Conservation (phyloP, 2,797 vertebrate species). For the Steatocranus sp. region DNA sequence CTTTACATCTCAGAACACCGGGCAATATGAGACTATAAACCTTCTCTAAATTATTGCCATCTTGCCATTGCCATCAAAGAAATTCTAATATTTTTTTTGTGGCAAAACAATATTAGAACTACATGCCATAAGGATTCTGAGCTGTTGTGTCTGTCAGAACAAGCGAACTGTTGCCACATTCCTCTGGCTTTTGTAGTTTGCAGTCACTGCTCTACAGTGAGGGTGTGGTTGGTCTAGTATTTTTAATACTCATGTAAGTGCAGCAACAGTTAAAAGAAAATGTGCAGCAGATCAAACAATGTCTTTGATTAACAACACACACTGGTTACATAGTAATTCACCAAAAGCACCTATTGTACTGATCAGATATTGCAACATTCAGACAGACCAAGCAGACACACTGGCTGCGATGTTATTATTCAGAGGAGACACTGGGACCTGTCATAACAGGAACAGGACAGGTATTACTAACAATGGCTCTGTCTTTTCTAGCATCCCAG, state of each 20-base stretch:
- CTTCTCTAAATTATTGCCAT: neutral
- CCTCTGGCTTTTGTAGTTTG: neutral
- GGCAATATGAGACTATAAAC: neutral
- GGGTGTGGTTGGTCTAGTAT: neutral
- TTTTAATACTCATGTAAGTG: neutral
- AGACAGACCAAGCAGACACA: neutral
- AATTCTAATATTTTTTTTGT: neutral
- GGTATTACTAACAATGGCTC: neutral
- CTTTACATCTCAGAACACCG: rapidly evolving
- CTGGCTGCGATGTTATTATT: neutral
- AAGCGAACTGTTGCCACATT: neutral
- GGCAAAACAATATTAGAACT: neutral
- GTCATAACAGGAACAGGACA: neutral
- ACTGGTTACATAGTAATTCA: neutral
- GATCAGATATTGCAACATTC: neutral
- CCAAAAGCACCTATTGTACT: neutral
- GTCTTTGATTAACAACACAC: neutral
- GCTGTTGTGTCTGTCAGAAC: neutral
- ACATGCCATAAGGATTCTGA: neutral
- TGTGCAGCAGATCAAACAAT: neutral
- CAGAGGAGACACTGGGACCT: neutral
- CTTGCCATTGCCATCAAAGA: neutral
- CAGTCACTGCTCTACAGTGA: neutral
- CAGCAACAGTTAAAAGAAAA: neutral
- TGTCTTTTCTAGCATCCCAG: neutral